Base-by-base conservation (phyloP, 2,888 invertebrate genomes). In the Cheilosia variabilis region DNA sequence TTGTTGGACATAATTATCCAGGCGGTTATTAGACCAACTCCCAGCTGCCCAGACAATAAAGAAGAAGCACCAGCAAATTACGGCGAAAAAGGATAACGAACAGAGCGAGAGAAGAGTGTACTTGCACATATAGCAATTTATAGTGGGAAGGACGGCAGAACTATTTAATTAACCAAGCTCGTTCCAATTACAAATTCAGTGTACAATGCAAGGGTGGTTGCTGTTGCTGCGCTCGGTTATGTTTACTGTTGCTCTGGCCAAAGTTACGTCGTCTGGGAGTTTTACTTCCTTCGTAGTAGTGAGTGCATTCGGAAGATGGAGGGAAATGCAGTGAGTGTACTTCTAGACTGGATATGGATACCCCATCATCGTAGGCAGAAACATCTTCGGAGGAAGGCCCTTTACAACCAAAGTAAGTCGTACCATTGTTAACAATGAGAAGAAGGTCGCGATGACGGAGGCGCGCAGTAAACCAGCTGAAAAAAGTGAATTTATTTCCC, bases 81-180 rank as follows among this genome's bases (percentile, higher is more conserved):
- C 69, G 63, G 34, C n/a, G 34, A 75, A 13, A 43, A 19, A 17
- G 37, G 22, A 45, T 2, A 15, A 50, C 19, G 37, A 4, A 5
- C 52, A 66, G 4, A 13, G 22, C 2, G 52, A 60, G 68, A 22
- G 52, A 43, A 19, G 7, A 34, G 10, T 37, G 66, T 55, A 71
- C 65, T 73, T n/a, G 66, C 24, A 22, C n/a, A 41, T 27, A n/a
- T 0, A 17, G 7, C 17, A 10, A 9, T 34, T 2, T 34, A 34
- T 34, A 24, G 19, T 19, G 2, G 53, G 19, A 55, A 37, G 79
- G 62, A 73, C 34, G 62, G 47, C 65, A 60, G 65, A 58, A 60
- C 79, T 84, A 80, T 84, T 80, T 84, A 84, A 84, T 84, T 84
- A 84, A 71, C 84, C 79, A 80, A 79, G 79, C 75, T 79, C 65